These are phyloP conservation scores for Galeopsomyia nigrocyanea DNA, from an alignment of 2,888 invertebrate species.

Conservation along the genomic window DNA sequence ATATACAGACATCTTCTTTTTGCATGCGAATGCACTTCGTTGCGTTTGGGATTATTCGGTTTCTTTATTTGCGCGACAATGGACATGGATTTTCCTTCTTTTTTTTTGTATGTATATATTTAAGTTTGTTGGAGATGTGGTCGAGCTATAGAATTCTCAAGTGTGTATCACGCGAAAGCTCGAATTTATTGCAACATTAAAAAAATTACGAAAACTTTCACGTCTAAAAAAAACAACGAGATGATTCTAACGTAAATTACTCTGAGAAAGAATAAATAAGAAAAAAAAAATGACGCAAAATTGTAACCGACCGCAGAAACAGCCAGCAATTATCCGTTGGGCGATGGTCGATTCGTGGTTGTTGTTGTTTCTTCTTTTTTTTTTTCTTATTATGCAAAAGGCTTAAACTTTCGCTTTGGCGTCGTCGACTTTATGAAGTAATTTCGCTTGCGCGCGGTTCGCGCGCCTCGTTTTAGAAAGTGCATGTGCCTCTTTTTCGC, in stretches of 20 bases:
- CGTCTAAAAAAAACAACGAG: too few species aligned
- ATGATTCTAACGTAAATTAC: too few species aligned
- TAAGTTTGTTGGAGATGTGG: too few species aligned
- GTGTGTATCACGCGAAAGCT: too few species aligned
- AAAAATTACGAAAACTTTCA: too few species aligned
- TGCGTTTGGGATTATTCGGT: constrained; percentile 15
- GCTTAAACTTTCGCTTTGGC: constrained; percentile 24
- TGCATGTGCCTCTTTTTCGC: background rate
- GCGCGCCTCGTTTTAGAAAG: background rate
- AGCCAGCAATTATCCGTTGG: constrained; percentile 27
- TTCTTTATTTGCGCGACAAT: constrained; percentile 1
- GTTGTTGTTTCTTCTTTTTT: background rate
- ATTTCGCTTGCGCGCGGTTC: constrained; percentile 20
- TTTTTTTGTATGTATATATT: background rate
- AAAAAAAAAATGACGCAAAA: too few species aligned
- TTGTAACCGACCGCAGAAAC: constrained; percentile 6
- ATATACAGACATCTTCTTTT: background rate
- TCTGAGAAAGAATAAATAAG: background rate
- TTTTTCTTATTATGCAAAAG: constrained; percentile 37
- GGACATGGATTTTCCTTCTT: background rate
- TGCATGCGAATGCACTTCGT: background rate
- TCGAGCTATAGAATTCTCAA: too few species aligned
- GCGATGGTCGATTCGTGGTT: constrained; percentile 23
- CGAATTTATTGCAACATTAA: too few species aligned
- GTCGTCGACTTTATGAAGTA: constrained; percentile 31